Evolutionary conservation across 2,888 invertebrate genomes (phyloP).

Genomic region (Lamellibrachia satsuma): DNA sequence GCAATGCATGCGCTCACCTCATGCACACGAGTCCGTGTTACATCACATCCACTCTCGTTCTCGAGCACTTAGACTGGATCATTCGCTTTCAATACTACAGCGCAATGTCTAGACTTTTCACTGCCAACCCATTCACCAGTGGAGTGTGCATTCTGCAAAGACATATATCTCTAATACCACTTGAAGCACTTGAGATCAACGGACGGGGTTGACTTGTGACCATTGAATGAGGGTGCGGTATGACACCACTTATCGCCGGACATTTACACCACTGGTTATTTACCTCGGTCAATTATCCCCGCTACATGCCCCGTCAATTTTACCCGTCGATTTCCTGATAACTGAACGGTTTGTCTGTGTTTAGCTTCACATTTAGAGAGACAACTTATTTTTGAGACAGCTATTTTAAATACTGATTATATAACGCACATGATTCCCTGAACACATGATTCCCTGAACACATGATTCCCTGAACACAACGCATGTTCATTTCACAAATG

Average conservation of each 20-base stretch:
- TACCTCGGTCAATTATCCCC: not conserved
- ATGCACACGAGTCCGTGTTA: not conserved
- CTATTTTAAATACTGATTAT: not conserved
- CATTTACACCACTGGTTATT: not conserved
- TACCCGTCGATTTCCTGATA: not conserved
- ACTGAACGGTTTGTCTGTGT: not conserved
- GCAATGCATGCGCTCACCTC: no score
- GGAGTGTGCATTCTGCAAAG: not conserved
- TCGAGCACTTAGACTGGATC: not conserved
- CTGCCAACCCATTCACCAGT: not conserved
- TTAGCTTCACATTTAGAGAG: not conserved
- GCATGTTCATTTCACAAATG: not conserved
- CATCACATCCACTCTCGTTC: not conserved
- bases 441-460: no score
- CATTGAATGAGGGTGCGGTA: not conserved
- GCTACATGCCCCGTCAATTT: not conserved
- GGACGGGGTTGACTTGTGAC: not conserved
- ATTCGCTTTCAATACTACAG: not conserved
- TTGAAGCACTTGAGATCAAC: not conserved
- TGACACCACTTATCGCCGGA: not conserved
- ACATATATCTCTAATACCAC: not conserved
- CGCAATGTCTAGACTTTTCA: not conserved
- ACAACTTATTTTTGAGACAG: not conserved
- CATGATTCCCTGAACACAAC: not conserved
- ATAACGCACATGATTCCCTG: not conserved